Base-by-base conservation (phyloP, 2,888 invertebrate genomes). In the Proisotoma minuta region DNA sequence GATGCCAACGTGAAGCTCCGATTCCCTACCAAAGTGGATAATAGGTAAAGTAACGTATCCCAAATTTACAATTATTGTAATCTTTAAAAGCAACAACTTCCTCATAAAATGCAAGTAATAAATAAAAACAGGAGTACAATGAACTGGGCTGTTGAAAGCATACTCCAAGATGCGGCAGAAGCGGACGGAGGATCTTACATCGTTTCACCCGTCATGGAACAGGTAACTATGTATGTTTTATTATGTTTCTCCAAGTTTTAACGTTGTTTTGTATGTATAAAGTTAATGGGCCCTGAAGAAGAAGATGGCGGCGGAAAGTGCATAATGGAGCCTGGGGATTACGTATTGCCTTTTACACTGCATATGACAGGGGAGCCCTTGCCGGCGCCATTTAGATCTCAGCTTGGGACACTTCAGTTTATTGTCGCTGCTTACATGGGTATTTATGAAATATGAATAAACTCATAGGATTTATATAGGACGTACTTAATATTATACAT, bases 1-100 rank as follows among this genome's bases (percentile, higher is more conserved):
- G 51, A 51, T n/a, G 51, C 27, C 24, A 51, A 51, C 18, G 51
- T 51, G 28, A 51, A 27, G 26, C 51, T 51, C n/a, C 26, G 51
- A n/a, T 51, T 51, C 27, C 27, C 24, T 18, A 24, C 51, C 28
- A 51, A 51, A 20, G 24, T 51, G n/a, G 51, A 51, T 27, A 51
- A 51, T 27, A n/a, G n/a, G n/a, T n/a, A n/a, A n/a, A n/a, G n/a
- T n/a, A n/a, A n/a, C n/a, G n/a, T n/a, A n/a, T n/a, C n/a, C n/a
- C n/a, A n/a, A n/a, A n/a, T n/a, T n/a, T n/a, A n/a, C n/a, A n/a
- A n/a, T n/a, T n/a, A n/a, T n/a, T n/a, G n/a, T n/a, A n/a, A n/a
- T n/a, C n/a, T n/a, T n/a, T n/a, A n/a, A n/a, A n/a, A n/a, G n/a
- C n/a, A n/a, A n/a, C n/a, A n/a, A n/a, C n/a, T n/a, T n/a, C n/a